Conservation (phyloP, 2,888 invertebrate genomes). For the Yponomeuta malinellus region DNA sequence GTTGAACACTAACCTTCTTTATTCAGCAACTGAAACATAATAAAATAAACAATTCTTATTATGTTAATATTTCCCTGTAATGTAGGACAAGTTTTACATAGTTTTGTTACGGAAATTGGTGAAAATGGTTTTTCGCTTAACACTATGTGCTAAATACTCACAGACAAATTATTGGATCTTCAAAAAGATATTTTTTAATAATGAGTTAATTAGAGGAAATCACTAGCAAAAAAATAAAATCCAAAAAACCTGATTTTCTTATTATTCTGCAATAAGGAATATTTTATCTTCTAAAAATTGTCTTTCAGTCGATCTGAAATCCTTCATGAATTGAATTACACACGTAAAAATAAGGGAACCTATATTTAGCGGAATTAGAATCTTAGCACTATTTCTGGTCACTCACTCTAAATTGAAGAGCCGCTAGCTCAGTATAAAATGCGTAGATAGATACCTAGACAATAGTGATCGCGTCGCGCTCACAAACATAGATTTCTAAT, state of each 20-base stretch:
- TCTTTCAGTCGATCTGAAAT: too few relatives aligned
- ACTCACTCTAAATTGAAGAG: conserved; percentile 63
- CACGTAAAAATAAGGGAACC: background rate
- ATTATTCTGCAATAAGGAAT: too few relatives aligned
- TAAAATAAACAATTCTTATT: background rate
- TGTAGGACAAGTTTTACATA: too few relatives aligned
- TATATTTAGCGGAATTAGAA: conserved; percentile 42
- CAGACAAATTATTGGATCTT: too few relatives aligned
- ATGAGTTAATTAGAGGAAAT: too few relatives aligned
- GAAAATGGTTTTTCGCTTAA: too few relatives aligned
- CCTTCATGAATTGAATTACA: too few relatives aligned
- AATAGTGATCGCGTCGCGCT: conserved; percentile 66
- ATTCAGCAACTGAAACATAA: conserved; percentile 13
- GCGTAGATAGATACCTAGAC: conserved; percentile 72
- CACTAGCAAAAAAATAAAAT: too few relatives aligned
- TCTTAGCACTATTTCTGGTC: conserved; percentile 64
- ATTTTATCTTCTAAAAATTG: too few relatives aligned
- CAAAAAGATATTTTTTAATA: too few relatives aligned
- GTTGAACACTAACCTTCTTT: conserved; percentile 10
- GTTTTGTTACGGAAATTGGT: background rate
- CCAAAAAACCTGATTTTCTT: too few relatives aligned
- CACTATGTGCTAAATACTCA: too few relatives aligned
- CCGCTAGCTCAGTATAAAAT: conserved; percentile 70
- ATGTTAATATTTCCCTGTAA: background rate
- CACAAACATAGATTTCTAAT: conserved; percentile 73